Evolutionary conservation across 2,888 invertebrate species (phyloP).

Genomic region (Anagyrus pseudococci): DNA sequence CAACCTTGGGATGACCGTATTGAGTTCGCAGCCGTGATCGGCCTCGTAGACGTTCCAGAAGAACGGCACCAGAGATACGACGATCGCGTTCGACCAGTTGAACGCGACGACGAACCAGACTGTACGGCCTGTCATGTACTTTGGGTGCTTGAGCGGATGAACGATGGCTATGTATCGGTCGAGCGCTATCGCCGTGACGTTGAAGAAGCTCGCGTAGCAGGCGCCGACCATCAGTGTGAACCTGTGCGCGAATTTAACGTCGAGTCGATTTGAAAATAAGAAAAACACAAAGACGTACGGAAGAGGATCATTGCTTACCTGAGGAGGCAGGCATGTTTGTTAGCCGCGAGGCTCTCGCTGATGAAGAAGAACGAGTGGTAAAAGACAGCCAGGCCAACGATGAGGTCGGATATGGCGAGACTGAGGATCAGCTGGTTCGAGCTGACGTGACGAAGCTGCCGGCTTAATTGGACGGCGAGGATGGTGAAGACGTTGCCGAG

Average conservation of each 20-base stretch:
- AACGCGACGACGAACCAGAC: slow-evolving; percentile 70
- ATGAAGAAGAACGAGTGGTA: slow-evolving; percentile 81
- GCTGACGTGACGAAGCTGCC: slow-evolving; percentile 70
- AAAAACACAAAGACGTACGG: background rate
- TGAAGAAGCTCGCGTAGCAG: slow-evolving; percentile 80
- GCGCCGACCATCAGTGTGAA: slow-evolving; percentile 79
- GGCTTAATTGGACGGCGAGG: slow-evolving; percentile 74
- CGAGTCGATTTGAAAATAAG: too few species aligned
- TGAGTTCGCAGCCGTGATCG: slow-evolving; percentile 70
- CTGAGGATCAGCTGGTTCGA: slow-evolving; percentile 83
- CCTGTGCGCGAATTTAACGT: too few species aligned
- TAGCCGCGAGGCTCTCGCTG: slow-evolving; percentile 67
- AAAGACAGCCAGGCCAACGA: slow-evolving; percentile 79
- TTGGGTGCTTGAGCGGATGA: slow-evolving; percentile 78
- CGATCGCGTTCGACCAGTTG: slow-evolving; percentile 73
- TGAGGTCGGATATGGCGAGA: slow-evolving; percentile 78
- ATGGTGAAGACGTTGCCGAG: slow-evolving; percentile 80
- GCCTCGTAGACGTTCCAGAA: slow-evolving; percentile 81
- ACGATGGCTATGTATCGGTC: slow-evolving; percentile 82
- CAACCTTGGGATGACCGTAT: slow-evolving; percentile 67
- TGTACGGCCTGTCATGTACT: slow-evolving; percentile 74
- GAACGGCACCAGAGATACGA: slow-evolving; percentile 73
- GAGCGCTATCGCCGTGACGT: slow-evolving; percentile 79
- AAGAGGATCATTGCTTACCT: too few species aligned
- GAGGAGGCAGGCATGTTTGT: slow-evolving; percentile 70